Conservation (phyloP, 2,113 vertebrate species). For the Cryptomyrus ogoouensis region DNA sequence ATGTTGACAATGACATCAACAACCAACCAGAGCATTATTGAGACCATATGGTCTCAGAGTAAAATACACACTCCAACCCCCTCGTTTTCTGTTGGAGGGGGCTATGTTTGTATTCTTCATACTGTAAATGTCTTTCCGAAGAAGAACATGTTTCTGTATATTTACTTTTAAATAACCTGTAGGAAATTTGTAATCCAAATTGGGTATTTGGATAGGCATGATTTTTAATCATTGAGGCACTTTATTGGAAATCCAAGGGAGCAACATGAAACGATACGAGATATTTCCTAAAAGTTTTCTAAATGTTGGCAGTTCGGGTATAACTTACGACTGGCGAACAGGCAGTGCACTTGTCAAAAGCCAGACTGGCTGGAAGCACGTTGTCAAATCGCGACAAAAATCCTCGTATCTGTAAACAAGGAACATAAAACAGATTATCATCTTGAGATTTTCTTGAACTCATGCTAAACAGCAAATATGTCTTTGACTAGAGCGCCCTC, state of each 20-base stretch:
- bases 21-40: constrained; percentile 55
- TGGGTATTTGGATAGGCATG: neutral
- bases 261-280: neutral
- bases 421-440: constrained; percentile 17
- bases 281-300: neutral
- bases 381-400: constrained; percentile 97
- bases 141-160: neutral
- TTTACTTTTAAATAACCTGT: neutral
- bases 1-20: constrained; percentile 59
- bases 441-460: neutral
- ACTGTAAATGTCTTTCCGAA: neutral
- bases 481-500: constrained; percentile 33
- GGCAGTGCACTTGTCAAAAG: constrained; percentile 97
- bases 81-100: no score
- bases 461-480: neutral
- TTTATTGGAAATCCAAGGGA: neutral
- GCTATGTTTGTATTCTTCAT: neutral
- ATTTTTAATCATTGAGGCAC: neutral
- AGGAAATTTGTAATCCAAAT: neutral
- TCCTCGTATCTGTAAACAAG: constrained; percentile 77
- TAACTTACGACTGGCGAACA: constrained; percentile 84
- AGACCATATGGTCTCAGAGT: constrained; percentile 50
- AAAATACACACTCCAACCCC: constrained; percentile 9
- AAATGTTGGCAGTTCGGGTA: neutral
- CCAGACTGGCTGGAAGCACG: constrained; percentile 93